Evolutionary conservation across 1,140 invertebrate species (phyloP).

Genomic region (Trichonephila clavata): DNA sequence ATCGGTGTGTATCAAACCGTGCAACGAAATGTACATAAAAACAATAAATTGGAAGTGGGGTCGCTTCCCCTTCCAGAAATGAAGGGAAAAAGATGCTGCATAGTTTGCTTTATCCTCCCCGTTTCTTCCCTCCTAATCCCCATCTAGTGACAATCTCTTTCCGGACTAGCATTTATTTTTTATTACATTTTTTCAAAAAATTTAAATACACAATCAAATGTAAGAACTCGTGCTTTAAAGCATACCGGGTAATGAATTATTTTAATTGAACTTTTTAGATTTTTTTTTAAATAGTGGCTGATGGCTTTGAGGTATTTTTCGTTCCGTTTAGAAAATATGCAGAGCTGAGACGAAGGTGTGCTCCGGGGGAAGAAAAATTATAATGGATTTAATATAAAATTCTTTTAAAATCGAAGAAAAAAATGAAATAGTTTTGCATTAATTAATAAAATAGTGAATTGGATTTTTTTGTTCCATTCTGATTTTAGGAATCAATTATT

Average conservation of each 20-base stretch:
- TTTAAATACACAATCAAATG: neutral
- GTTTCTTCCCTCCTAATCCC: neutral
- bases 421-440: too few relatives aligned
- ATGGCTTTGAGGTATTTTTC: too few relatives aligned
- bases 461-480: too few relatives aligned
- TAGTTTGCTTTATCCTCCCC: neutral
- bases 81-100: neutral
- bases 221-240: neutral
- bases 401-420: too few relatives aligned
- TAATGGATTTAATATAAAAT: too few relatives aligned
- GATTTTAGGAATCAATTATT: too few relatives aligned
- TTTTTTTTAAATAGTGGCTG: too few relatives aligned
- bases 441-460: too few relatives aligned
- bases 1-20: constrained; percentile 43
- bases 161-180: neutral
- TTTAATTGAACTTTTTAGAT: too few relatives aligned
- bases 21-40: constrained; percentile 43
- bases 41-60: constrained; percentile 36
- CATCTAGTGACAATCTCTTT: neutral
- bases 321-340: too few relatives aligned
- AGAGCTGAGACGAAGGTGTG: too few relatives aligned
- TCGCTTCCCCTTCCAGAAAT: neutral
- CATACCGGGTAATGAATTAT: neutral
- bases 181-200: neutral
- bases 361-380: too few relatives aligned